Conservation (phyloP, 2,888 invertebrate species). For the Synanthedon tipuliformis region DNA sequence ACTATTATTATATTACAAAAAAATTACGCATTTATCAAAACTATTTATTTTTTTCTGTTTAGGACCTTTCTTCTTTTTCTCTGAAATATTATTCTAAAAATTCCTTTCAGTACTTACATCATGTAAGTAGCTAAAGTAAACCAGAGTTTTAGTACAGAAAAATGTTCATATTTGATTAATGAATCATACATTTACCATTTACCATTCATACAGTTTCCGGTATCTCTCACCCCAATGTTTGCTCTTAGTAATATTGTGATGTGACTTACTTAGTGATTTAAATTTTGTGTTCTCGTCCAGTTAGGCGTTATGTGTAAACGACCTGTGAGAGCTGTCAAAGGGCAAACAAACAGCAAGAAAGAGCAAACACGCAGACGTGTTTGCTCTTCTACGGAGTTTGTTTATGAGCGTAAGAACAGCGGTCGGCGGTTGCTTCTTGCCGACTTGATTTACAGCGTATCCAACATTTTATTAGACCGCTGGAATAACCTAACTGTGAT, state of each 20-base stretch:
- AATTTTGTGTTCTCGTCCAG: constrained; percentile 36
- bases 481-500: too few relatives aligned
- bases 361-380: constrained; percentile 25
- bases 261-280: constrained; percentile 35
- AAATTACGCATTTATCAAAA: too few relatives aligned
- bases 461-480: too few relatives aligned
- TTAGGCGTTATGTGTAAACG: constrained; percentile 62
- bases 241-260: constrained; percentile 12
- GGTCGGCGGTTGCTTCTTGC: neutral
- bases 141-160: neutral
- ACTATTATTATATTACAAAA: too few relatives aligned
- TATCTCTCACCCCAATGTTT: neutral
- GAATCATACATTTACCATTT: neutral
- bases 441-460: neutral
- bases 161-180: neutral
- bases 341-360: constrained; percentile 35
- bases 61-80: too few relatives aligned
- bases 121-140: neutral
- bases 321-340: constrained; percentile 69
- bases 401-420: neutral
- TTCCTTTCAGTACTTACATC: too few relatives aligned
- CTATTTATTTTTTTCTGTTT: too few relatives aligned
- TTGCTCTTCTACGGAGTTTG: neutral
- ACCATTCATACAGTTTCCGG: neutral
- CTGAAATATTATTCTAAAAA: too few relatives aligned